Evolutionary conservation across 2,888 invertebrate species (phyloP).

Genomic region (Aleiodes testaceus): DNA sequence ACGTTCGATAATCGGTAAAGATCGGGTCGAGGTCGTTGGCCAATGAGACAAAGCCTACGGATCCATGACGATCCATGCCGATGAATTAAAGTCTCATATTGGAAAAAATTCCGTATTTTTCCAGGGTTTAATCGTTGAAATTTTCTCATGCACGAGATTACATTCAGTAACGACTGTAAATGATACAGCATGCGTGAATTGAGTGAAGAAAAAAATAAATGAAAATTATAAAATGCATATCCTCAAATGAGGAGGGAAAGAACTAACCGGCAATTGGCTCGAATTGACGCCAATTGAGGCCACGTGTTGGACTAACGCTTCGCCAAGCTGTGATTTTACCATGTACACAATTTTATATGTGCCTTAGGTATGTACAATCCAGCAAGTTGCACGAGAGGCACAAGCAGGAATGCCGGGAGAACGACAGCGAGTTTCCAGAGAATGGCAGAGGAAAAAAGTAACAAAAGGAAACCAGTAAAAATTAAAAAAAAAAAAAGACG

Average conservation of each 20-base stretch:
- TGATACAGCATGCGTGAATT: no score
- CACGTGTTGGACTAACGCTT: constrained; percentile 47
- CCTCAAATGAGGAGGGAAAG: constrained; percentile 33
- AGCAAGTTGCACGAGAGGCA: constrained; percentile 17
- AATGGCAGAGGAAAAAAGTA: constrained; percentile 40
- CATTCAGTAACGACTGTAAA: no score
- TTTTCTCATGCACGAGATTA: no score
- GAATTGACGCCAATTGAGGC: constrained; percentile 69
- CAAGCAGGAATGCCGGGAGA: constrained; percentile 22
- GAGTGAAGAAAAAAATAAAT: neutral
- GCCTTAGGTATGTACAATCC: neutral
- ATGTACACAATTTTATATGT: constrained; percentile 41
- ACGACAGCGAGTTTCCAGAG: constrained; percentile 37
- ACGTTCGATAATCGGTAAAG: no score
- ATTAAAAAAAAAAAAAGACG: neutral
- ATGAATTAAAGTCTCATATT: no score
- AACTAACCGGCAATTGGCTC: constrained; percentile 61
- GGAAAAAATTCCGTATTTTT: no score
- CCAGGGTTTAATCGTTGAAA: no score
- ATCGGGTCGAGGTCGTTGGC: no score
- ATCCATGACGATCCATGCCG: no score
- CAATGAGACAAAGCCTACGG: no score
- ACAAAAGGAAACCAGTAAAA: constrained; percentile 33
- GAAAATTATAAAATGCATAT: constrained; percentile 9
- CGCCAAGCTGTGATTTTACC: constrained; percentile 62